These are phyloP conservation scores for Thelaira solivaga DNA, from an alignment of 2,888 invertebrate species.

Conservation along the genomic window DNA sequence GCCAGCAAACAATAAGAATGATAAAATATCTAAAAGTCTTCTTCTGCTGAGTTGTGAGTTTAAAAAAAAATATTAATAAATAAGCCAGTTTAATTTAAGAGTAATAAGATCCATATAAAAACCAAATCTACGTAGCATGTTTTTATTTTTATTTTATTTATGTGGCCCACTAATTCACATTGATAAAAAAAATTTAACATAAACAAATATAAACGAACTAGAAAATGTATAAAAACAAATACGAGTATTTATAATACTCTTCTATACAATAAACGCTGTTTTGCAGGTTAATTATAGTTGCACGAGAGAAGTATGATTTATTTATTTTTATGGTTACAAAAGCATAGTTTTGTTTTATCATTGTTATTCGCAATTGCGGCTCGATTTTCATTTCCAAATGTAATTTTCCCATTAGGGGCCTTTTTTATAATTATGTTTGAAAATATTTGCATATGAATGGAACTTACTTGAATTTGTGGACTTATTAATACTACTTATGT, in stretches of 20 bases:
- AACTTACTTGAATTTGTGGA: slow-evolving; percentile 8
- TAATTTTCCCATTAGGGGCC: slow-evolving; percentile 32
- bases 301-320: neutral
- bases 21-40: no score
- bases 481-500: neutral
- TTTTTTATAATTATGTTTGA: slow-evolving; percentile 5
- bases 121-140: no score
- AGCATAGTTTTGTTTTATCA: neutral
- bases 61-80: no score
- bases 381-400: slow-evolving; percentile 16
- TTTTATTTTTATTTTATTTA: slow-evolving; percentile 12
- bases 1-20: no score
- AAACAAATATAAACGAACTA: slow-evolving; percentile 6
- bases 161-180: slow-evolving; percentile 51
- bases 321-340: slow-evolving; percentile 8
- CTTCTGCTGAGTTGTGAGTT: no score
- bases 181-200: slow-evolving; percentile 29
- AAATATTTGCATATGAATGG: slow-evolving; percentile 20
- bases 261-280: slow-evolving; percentile 5
- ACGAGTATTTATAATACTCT: neutral
- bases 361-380: neutral
- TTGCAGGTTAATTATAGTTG: slow-evolving; percentile 17
- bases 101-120: no score
- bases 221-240: neutral
- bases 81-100: no score